Base-by-base conservation (phyloP, 2,113 vertebrate species). In the Tyto alba region DNA sequence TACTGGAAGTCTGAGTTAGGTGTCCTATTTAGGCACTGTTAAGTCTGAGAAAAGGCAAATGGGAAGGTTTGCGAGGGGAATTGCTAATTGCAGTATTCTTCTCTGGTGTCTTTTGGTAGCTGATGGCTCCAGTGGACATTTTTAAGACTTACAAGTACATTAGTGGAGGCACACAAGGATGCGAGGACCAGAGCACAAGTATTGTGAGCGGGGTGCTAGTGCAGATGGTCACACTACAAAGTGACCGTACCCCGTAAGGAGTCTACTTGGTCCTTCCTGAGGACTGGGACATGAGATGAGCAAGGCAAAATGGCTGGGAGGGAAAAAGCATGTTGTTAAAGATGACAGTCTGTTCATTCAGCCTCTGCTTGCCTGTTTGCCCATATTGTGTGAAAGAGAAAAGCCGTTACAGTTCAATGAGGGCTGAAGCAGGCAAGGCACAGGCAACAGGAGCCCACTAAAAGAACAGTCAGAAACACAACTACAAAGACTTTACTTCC, bases 151-250 rank as follows among this genome's bases (percentile, higher is more conserved):
- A 17, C 13, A 29, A 0, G 10, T 19, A 2, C 11, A 8, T 36
- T 34, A 43, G 8, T 36, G 50, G 26, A 74, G 78, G 74, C 30
- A 53, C 23, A 6, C 40, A 26, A 30, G 41, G 66, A 21, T 29
- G 36, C 36, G 34, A 45, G 50, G 88, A 25, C 2, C 55, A 56
- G 72, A 89, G 45, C 36, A 23, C 11, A 26, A 20, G 8, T 22
- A 2, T 3, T 0, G 0, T 23, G 53, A 45, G 36, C 4, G 7
- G 50, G 38, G 38, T 88, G 25, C 59, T 62, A 9, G 43, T n/a
- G 34, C 29, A 43, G 30, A 34, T 1, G 26, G 40, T 27, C n/a
- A 30, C 34, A 3, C 2, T 38, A 22, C 40, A 30, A 29, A 55
- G 48, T 25, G 26, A 11, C 57, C 73, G 40, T 52, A 40, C 3